phyloP scores from a whole-genome alignment of 35 echinoderm and acorn worm species.

The Apostichopus japonicus region DNA sequence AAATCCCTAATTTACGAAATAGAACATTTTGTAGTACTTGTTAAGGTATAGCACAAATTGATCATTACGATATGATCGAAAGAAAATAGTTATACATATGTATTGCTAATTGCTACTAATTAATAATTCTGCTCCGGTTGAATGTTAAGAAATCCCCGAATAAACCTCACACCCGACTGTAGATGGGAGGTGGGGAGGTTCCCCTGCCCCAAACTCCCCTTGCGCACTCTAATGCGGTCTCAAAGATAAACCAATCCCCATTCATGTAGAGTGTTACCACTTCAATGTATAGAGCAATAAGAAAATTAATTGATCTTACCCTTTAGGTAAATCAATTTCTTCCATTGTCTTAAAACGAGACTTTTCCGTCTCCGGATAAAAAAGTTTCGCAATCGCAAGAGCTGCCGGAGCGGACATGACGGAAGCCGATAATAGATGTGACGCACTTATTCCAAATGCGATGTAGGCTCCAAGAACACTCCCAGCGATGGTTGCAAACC shows the following conservation, averaged over 20 bases:
- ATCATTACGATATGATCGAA: no score
- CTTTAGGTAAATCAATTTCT: slow-evolving; percentile 60
- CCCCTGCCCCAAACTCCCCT: not conserved
- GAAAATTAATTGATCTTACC: not conserved
- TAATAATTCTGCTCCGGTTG: no score
- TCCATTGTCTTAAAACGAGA: slow-evolving; percentile 35
- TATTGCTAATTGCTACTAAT: no score
- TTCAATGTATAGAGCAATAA: not conserved
- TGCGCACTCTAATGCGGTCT: not conserved
- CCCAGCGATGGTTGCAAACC: slow-evolving; percentile 54
- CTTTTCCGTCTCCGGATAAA: slow-evolving; percentile 58
- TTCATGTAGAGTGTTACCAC: not conserved
- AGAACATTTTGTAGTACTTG: no score
- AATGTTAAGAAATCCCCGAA: no score
- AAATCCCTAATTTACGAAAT: no score
- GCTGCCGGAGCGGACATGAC: slow-evolving; percentile 63
- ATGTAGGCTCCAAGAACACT: slow-evolving; percentile 60
- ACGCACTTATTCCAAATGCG: slow-evolving; percentile 48
- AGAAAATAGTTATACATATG: no score
- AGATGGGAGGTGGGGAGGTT: not conserved
- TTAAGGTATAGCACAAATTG: no score
- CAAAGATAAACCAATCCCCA: not conserved
- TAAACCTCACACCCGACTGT: no score
- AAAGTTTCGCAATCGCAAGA: slow-evolving; percentile 53
- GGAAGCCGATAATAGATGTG: slow-evolving; percentile 50